These are phyloP conservation scores for Pseudomyrmex pallidus DNA, from an alignment of 1,140 invertebrate species.

Conservation along the genomic window DNA sequence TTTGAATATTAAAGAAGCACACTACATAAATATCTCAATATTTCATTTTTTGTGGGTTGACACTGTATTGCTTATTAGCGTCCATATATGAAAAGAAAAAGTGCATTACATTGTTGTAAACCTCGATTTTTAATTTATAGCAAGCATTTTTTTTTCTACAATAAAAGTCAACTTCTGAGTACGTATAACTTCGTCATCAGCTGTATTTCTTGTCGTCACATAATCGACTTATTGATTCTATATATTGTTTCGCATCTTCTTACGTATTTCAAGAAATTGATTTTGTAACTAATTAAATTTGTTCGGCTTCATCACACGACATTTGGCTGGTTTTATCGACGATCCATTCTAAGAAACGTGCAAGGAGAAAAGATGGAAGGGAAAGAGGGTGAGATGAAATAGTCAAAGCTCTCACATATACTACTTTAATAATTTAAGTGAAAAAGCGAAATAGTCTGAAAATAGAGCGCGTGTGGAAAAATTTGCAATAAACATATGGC, in stretches of 20 bases:
- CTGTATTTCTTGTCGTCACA: neutral
- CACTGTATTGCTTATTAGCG: too few relatives aligned
- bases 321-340: neutral
- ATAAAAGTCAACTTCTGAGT: neutral
- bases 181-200: neutral
- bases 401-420: neutral
- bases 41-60: too few relatives aligned
- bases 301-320: slow-evolving; percentile 1
- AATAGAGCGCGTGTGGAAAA: neutral
- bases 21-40: too few relatives aligned
- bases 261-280: slow-evolving; percentile 15
- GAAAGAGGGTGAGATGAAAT: neutral
- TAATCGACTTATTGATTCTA: slow-evolving; percentile 3
- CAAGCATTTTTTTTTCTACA: neutral
- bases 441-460: neutral
- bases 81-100: too few relatives aligned
- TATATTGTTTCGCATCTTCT: neutral
- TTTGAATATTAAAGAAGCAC: too few relatives aligned
- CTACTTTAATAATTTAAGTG: neutral
- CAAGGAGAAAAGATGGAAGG: too few relatives aligned
- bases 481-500: slow-evolving; percentile 12
- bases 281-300: slow-evolving; percentile 14
- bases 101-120: neutral
- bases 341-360: too few relatives aligned
- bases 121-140: neutral